Percentiles rank a stretch among this genome's conserved stretches.
These are phyloP conservation scores for Cybosia mesomella DNA, from an alignment of 2,888 invertebrate genomes.

Conservation along the genomic window DNA sequence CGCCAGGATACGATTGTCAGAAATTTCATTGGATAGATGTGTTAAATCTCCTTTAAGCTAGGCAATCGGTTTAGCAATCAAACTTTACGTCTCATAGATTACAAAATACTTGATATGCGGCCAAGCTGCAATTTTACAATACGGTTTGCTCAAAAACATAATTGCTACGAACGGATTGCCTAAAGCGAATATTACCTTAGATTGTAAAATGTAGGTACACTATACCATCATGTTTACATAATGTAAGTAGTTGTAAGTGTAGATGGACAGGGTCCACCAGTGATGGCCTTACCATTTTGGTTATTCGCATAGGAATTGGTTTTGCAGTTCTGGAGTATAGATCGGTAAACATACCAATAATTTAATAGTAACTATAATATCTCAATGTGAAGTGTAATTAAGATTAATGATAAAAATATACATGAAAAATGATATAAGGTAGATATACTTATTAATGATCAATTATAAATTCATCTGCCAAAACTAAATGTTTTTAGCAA, in stretches of 20 bases:
- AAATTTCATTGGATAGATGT: background rate
- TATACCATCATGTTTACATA: constrained; percentile 4
- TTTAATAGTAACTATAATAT: constrained; percentile 28
- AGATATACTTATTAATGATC: background rate
- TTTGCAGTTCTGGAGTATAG: constrained; percentile 22
- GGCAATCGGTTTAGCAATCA: background rate
- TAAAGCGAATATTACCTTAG: background rate
- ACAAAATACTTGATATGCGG: background rate
- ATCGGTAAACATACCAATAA: constrained; percentile 12
- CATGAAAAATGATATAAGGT: background rate
- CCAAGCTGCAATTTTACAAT: constrained; percentile 16
- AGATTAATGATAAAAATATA: constrained; percentile 2
- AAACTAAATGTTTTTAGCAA: background rate
- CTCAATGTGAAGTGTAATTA: constrained; percentile 27
- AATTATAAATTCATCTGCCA: background rate
- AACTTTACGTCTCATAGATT: background rate
- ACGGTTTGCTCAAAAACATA: constrained; percentile 11
- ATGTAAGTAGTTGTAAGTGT: constrained; percentile 28
- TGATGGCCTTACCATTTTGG: constrained; percentile 47
- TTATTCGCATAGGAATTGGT: constrained; percentile 24
- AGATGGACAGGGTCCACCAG: constrained; percentile 50
- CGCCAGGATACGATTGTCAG: background rate
- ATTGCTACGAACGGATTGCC: constrained; percentile 15
- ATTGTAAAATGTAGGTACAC: constrained; percentile 2
- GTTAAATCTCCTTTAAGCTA: background rate